Percentiles rank a stretch among this genome's conserved stretches.
These are phyloP conservation scores for Smithornis capensis DNA, from an alignment of 2,113 vertebrate species.

Conservation along the genomic window DNA sequence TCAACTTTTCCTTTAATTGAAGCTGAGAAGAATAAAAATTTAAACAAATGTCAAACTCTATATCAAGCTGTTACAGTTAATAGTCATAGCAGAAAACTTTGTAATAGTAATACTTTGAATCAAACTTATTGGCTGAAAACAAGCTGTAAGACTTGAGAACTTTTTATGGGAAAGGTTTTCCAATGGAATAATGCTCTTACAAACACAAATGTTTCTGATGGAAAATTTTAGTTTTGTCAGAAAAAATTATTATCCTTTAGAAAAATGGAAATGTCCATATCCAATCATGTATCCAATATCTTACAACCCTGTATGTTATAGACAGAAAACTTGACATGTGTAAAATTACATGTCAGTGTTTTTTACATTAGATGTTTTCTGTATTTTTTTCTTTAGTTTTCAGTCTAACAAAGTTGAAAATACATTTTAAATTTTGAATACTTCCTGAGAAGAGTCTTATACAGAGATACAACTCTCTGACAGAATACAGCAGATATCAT, in stretches of 20 bases:
- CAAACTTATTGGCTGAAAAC: neutral
- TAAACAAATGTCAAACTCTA: neutral
- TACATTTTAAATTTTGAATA: neutral
- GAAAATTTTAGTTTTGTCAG: neutral
- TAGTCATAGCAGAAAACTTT: neutral
- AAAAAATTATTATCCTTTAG: accelerated
- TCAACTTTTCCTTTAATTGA: neutral
- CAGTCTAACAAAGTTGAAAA: neutral
- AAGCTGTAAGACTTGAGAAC: neutral
- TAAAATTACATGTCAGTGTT: neutral
- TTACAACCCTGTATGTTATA: neutral
- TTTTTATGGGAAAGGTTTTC: neutral
- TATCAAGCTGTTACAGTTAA: neutral
- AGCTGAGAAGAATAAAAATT: neutral
- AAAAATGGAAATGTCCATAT: neutral
- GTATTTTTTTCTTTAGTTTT: neutral
- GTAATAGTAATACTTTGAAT: neutral
- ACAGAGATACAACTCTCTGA: neutral
- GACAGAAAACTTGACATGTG: neutral
- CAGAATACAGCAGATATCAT: neutral
- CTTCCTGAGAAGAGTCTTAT: neutral
- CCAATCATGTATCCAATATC: accelerated
- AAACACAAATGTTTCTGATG: neutral
- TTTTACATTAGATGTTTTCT: neutral
- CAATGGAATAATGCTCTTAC: neutral